These are phyloP conservation scores for Enteromius radiatus DNA, from an alignment of 2,797 vertebrate species.

Conservation along the genomic window DNA sequence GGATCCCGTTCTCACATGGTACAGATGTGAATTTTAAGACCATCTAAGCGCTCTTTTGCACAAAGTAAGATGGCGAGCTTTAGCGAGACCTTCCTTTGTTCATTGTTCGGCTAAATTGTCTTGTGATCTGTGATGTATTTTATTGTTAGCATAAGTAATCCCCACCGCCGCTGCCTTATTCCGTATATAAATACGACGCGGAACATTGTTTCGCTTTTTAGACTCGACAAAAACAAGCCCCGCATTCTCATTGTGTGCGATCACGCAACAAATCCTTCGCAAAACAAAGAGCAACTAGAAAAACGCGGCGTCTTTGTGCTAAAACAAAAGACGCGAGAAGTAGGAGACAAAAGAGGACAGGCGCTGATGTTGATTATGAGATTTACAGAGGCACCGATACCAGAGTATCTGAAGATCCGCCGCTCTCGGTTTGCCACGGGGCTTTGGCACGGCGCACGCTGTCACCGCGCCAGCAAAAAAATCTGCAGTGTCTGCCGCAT, in stretches of 20 bases:
- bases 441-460: slow-evolving; percentile 91
- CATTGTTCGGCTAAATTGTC: slow-evolving; percentile 69
- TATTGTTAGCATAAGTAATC: slow-evolving; percentile 74
- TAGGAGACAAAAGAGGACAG: slow-evolving; percentile 58
- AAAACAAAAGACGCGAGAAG: slow-evolving; percentile 63
- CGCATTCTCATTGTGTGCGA: slow-evolving; percentile 72
- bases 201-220: slow-evolving; percentile 72
- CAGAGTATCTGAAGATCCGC: slow-evolving; percentile 74
- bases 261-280: slow-evolving; percentile 72
- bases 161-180: slow-evolving; percentile 70
- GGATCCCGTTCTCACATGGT: neutral
- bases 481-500: slow-evolving; percentile 96
- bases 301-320: slow-evolving; percentile 55
- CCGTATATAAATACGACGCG: slow-evolving; percentile 72
- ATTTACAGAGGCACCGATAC: slow-evolving; percentile 8
- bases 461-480: slow-evolving; percentile 92
- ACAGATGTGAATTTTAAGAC: slow-evolving; percentile 69
- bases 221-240: slow-evolving; percentile 72
- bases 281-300: slow-evolving; percentile 63
- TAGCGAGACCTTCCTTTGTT: slow-evolving; percentile 69
- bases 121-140: slow-evolving; percentile 72
- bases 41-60: slow-evolving; percentile 72
- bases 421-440: slow-evolving; percentile 92
- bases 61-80: slow-evolving; percentile 70
- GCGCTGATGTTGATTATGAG: slow-evolving; percentile 8